Conservation (phyloP, 2,888 invertebrate species). For the Steinernema carpocapsae region DNA sequence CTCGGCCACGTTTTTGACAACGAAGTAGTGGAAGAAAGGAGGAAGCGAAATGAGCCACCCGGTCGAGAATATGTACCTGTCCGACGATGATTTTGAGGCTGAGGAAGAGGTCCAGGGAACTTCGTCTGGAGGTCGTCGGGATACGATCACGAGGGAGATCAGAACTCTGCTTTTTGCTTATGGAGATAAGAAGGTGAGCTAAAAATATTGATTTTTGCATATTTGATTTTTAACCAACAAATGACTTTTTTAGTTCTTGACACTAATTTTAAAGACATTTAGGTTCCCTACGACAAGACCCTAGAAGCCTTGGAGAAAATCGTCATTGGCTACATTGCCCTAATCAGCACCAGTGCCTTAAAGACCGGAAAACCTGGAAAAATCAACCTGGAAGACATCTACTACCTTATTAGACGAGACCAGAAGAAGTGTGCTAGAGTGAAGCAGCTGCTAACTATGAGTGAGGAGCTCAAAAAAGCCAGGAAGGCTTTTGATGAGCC, state of each 20-base stretch:
- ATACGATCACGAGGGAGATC: slow-evolving; percentile 75
- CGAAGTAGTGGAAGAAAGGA: too few relatives aligned
- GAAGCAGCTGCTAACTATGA: slow-evolving; percentile 78
- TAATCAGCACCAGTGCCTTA: slow-evolving; percentile 5
- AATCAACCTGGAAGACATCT: slow-evolving; percentile 94
- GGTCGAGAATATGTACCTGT: too few relatives aligned
- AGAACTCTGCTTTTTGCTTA: slow-evolving; percentile 99
- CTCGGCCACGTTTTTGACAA: too few relatives aligned
- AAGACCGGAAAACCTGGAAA: slow-evolving; percentile 80
- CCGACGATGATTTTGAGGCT: slow-evolving; percentile 3
- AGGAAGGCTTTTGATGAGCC: slow-evolving; percentile 95
- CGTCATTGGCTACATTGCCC: slow-evolving; percentile 82
- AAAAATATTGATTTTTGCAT: not conserved
- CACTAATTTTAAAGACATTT: too few relatives aligned
- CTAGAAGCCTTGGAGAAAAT: slow-evolving; percentile 95
- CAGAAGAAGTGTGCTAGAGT: slow-evolving; percentile 93
- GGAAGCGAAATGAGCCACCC: too few relatives aligned
- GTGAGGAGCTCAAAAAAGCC: slow-evolving; percentile 97
- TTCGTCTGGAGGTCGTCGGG: not conserved
- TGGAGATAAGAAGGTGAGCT: slow-evolving; percentile 87
- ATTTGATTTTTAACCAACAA: too few relatives aligned
- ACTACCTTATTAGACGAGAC: slow-evolving; percentile 88
- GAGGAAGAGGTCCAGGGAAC: slow-evolving; percentile 24
- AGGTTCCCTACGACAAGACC: slow-evolving; percentile 88
- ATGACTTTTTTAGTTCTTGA: too few relatives aligned